phyloP scores from a whole-genome alignment of 2,113 vertebrate species.

The Typhlomys cinereus region DNA sequence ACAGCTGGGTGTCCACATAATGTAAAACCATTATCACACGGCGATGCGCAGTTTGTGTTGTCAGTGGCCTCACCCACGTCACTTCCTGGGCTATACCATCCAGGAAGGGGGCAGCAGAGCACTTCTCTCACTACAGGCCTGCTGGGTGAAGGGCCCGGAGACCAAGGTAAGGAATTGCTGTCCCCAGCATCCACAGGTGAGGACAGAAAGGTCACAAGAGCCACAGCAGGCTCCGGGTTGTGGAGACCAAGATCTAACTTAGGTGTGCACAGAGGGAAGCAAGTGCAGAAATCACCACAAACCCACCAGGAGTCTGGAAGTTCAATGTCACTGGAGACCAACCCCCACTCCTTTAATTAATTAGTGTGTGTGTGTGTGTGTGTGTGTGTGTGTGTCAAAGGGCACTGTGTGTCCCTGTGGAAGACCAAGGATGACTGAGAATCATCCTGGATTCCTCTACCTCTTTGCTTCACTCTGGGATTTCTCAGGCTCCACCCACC shows the following conservation, averaged over 20 bases:
- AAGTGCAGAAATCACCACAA: fast-evolving
- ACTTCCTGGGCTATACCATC: neutral
- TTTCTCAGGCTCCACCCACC: too few relatives aligned
- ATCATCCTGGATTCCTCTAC: too few relatives aligned
- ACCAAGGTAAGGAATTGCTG: fast-evolving
- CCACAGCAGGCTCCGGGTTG: neutral
- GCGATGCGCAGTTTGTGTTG: neutral
- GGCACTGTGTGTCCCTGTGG: too few relatives aligned
- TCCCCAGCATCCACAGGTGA: neutral
- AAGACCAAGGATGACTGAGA: too few relatives aligned
- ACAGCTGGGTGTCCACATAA: neutral
- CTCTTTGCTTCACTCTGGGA: too few relatives aligned
- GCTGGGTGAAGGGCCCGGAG: neutral
- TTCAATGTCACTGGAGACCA: neutral
- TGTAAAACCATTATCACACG: neutral
- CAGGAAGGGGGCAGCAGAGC: neutral
- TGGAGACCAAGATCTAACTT: neutral
- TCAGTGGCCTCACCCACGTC: neutral
- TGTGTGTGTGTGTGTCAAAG: too few relatives aligned
- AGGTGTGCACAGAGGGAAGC: neutral
- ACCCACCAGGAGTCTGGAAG: neutral
- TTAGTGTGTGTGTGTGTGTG: too few relatives aligned
- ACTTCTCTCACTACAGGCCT: neutral
- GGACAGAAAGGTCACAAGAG: neutral
- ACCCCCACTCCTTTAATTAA: neutral